Conservation (phyloP, 2,113 vertebrate genomes). For the Caloenas nicobarica region DNA sequence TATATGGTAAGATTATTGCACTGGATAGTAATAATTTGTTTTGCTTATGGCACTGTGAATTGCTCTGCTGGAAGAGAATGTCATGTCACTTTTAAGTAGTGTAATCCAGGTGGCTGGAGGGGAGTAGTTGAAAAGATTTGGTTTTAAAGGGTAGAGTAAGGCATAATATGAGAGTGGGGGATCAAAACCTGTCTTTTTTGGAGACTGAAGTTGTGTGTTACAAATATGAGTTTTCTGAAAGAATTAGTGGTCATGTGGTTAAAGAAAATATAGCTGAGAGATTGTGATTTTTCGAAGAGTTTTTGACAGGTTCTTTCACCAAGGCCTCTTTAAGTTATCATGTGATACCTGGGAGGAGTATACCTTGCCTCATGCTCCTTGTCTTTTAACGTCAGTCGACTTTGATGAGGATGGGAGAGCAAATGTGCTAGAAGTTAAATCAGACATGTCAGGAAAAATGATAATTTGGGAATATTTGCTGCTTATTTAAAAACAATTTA, state of each 20-base stretch:
- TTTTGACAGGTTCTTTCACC: background rate
- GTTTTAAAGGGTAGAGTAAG: background rate
- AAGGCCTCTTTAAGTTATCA: background rate
- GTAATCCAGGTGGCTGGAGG: conserved; percentile 13
- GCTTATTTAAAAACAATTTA: background rate
- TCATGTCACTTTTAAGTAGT: conserved; percentile 26
- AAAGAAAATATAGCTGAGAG: background rate
- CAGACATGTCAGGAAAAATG: background rate
- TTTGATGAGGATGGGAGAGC: background rate
- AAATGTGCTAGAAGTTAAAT: background rate
- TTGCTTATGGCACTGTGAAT: conserved; percentile 43
- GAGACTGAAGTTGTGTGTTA: background rate
- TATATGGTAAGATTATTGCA: background rate
- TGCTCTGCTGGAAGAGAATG: conserved; percentile 9
- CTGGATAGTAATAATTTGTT: background rate
- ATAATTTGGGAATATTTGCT: background rate
- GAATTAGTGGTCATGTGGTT: background rate
- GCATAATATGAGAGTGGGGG: background rate
- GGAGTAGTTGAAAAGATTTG: background rate
- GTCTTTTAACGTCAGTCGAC: background rate
- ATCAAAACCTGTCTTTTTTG: background rate
- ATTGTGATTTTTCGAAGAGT: background rate
- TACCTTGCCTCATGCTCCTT: background rate
- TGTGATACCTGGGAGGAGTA: background rate
- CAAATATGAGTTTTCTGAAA: background rate